phyloP scores from a whole-genome alignment of 2,797 vertebrate genomes.

The Borostomias antarcticus region DNA sequence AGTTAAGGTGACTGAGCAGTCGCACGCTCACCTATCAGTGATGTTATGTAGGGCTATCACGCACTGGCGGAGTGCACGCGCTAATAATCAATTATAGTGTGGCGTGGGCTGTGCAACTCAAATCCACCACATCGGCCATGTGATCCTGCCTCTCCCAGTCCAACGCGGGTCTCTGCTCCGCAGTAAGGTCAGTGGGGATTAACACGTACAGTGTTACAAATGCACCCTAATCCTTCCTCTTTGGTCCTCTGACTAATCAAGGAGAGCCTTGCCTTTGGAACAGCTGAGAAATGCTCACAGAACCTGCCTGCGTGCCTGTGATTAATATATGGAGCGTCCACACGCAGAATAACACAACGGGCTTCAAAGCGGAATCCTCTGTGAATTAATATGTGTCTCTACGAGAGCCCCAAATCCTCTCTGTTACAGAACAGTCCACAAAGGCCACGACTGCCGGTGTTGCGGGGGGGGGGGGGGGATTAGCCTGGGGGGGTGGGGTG shows the following conservation, averaged over 20 bases:
- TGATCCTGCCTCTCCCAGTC: neutral
- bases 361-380: conserved; percentile 21
- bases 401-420: conserved; percentile 20
- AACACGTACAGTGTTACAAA: conserved; percentile 26
- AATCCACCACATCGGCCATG: too few relatives aligned
- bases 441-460: neutral
- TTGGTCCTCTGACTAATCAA: conserved; percentile 26
- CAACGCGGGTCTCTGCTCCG: neutral
- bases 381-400: conserved; percentile 14
- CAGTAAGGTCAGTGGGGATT: conserved; percentile 36
- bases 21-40: too few relatives aligned
- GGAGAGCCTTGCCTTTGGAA: conserved; percentile 17
- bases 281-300: conserved; percentile 12
- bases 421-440: neutral
- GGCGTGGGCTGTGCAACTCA: too few relatives aligned
- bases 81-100: too few relatives aligned
- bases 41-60: too few relatives aligned
- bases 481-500: neutral
- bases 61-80: too few relatives aligned
- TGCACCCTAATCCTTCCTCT: conserved; percentile 29
- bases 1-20: too few relatives aligned
- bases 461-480: neutral
- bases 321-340: conserved; percentile 24
- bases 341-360: conserved; percentile 3
- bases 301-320: conserved; percentile 8